Evolutionary conservation across 2,113 vertebrate species (phyloP), one percentile per base, ranked within the genome.

Genomic region (Opisthocomus hoazin): DNA sequence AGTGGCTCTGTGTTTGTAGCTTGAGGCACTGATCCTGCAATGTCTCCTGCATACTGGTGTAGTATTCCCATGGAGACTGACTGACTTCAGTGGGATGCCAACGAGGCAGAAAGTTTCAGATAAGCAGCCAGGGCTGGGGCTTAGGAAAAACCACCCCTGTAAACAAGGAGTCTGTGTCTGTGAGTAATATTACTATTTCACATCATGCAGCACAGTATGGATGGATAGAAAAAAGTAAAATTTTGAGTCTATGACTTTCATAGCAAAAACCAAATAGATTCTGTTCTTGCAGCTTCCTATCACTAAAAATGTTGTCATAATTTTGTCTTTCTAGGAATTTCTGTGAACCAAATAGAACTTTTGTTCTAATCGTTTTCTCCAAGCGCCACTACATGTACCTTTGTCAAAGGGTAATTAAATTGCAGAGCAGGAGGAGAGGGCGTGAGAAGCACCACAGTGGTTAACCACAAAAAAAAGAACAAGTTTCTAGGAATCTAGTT

Each of bases 1-100:
- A 24, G 50, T 8, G 15, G 12, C 66, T 27, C 34, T 11, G 22
- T 16, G n/a, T 13, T 34, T n/a, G 75, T 3, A 22, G 48, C 6
- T 1, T 11, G 41, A 69, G 54, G 17, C 27, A 10, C 39, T 11
- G 17, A 24, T 9, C 12, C 87, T 32, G 50, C 53, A 3, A 8
- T 1, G 27, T 11, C 61, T 22, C 60, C 21, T 36, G 60, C 46
- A 13, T 19, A 4, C 50, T 19, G 45, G 30, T 1, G 0, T 2
- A 15, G 24, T 26, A 3, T 27, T 36, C n/a, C 39, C 39, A 12
- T 15, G 11, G 48, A 15, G 39, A 9, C 14, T 23, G 5, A 2
- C 29, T 17, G 50, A 1, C 15, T 24, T 32, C 76, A 3, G 7
- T 4, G 26, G 10, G 57, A 27, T 41, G 63, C 43, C n/a, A 23